These are phyloP conservation scores for Emydocephalus ijimae DNA, from an alignment of 2,113 vertebrate species.

Conservation along the genomic window DNA sequence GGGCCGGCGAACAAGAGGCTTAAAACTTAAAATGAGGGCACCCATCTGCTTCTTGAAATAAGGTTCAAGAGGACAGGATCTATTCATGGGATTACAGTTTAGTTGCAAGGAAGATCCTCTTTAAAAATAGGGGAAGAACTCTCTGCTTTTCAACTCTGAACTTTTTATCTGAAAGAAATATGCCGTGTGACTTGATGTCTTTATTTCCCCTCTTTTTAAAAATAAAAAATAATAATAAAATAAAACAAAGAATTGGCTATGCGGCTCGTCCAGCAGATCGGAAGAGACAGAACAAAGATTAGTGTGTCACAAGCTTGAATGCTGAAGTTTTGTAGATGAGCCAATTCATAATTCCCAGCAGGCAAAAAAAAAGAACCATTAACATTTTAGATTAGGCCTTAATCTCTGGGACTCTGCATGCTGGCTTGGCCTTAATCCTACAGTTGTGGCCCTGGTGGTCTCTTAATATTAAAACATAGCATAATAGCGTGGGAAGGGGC, in stretches of 20 bases:
- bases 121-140: not conserved
- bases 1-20: not conserved
- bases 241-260: not conserved
- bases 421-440: not conserved
- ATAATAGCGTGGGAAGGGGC: not conserved
- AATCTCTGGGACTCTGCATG: not conserved
- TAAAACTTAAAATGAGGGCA: not conserved
- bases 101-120: not conserved
- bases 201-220: not conserved
- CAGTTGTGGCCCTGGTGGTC: not conserved
- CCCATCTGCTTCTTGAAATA: not conserved
- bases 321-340: not conserved
- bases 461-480: not conserved
- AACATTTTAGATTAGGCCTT: not conserved
- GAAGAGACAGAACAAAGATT: not conserved
- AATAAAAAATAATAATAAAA: too few relatives aligned
- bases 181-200: not conserved
- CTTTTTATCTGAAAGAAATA: not conserved
- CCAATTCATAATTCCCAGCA: too few relatives aligned
- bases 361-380: not conserved
- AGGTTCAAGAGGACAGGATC: not conserved
- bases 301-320: not conserved
- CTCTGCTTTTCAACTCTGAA: not conserved
- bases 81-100: not conserved
- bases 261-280: too few relatives aligned